Evolutionary conservation across 2,888 invertebrate genomes (phyloP).

Genomic region (Andrena praecox): DNA sequence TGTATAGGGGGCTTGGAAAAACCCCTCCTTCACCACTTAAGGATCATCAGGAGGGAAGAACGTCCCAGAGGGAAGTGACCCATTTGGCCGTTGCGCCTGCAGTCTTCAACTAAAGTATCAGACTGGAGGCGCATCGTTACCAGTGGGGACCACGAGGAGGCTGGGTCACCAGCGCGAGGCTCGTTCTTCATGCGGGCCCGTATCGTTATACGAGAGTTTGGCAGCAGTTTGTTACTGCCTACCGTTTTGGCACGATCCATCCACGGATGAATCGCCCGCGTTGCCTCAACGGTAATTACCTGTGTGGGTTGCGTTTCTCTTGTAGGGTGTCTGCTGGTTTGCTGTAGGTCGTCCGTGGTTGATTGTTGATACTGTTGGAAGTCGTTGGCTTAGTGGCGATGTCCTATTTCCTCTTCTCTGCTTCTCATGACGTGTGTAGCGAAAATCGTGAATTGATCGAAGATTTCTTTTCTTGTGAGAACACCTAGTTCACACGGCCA

Average conservation of each 20-base stretch:
- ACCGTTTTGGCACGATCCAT: no score
- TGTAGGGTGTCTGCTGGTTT: no score
- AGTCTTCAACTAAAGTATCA: background rate
- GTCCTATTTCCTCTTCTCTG: background rate
- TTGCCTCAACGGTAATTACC: no score
- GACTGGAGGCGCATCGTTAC: background rate
- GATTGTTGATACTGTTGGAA: no score
- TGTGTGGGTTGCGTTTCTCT: no score
- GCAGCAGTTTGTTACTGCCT: background rate
- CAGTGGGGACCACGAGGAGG: constrained; percentile 11
- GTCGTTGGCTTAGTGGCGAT: background rate
- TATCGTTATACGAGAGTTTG: no score
- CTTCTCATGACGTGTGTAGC: background rate
- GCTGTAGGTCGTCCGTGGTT: no score
- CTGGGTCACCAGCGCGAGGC: constrained; percentile 4
- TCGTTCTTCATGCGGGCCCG: constrained; percentile 10
- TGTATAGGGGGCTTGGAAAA: background rate
- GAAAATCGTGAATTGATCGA: background rate
- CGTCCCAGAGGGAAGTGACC: constrained; percentile 11
- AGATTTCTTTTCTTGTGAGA: background rate
- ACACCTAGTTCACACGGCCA: background rate
- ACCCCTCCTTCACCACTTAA: background rate
- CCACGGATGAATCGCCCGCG: no score
- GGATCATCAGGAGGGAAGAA: constrained; percentile 12
- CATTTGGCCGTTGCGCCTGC: constrained; percentile 10